A percentile compares a stretch with the other conserved stretches of the same genome.
phyloP scores from a whole-genome alignment of 2,888 invertebrate species.

The Alcis repandata region DNA sequence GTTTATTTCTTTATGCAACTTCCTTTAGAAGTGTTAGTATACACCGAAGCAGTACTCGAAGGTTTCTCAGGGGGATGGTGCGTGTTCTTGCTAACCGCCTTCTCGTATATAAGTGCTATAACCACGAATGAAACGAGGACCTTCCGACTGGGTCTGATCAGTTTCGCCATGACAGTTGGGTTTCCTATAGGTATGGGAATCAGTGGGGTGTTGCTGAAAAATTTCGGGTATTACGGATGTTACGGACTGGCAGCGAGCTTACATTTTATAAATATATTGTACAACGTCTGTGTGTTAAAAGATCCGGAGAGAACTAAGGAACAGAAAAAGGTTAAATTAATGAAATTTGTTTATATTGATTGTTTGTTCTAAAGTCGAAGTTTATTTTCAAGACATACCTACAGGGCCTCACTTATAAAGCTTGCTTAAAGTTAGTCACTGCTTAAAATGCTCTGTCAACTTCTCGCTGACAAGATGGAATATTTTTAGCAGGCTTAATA shows the following conservation, averaged over 20 bases:
- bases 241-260: conserved; percentile 89
- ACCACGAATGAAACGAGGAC: conserved; percentile 92
- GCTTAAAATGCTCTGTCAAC: no score
- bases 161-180: conserved; percentile 93
- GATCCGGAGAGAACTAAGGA: conserved; percentile 82
- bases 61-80: conserved; percentile 93
- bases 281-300: conserved; percentile 88
- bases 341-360: no score
- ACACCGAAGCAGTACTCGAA: conserved; percentile 91
- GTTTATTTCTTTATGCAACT: conserved; percentile 91
- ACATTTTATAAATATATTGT: conserved; percentile 89
- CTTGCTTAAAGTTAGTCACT: no score
- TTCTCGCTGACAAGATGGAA: no score
- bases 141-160: conserved; percentile 93
- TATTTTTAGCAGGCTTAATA: no score
- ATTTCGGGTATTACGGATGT: conserved; percentile 92
- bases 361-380: no score
- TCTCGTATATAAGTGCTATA: conserved; percentile 94
- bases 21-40: conserved; percentile 90
- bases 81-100: conserved; percentile 92
- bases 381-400: no score
- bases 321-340: conserved; percentile 66
- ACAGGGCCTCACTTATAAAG: no score
- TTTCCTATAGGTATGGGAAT: conserved; percentile 95
- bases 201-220: conserved; percentile 90